phyloP scores from a whole-genome alignment of 1,140 invertebrate genomes.

The Himalopsyche phryganea region DNA sequence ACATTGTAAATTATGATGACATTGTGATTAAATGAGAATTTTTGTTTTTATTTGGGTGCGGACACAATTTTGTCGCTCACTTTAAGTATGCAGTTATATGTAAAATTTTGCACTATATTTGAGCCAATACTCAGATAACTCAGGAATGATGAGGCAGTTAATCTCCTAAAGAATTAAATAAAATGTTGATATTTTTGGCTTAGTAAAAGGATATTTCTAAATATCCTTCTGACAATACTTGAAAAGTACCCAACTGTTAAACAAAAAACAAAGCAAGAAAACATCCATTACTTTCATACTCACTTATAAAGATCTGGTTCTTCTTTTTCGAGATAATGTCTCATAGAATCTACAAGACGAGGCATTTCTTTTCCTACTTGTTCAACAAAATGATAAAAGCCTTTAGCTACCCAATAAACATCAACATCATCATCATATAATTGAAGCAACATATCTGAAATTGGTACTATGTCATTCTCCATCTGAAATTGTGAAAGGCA shows the following conservation, averaged over 20 bases:
- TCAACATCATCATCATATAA: conserved; percentile 70
- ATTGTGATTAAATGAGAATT: no score
- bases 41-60: no score
- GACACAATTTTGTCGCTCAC: no score
- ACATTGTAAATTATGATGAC: no score
- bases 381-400: conserved; percentile 64
- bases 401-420: conserved; percentile 74
- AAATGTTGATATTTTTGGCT: no score
- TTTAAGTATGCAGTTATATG: no score
- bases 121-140: no score
- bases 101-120: no score
- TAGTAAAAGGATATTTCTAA: no score
- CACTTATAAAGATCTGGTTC: conserved; percentile 64
- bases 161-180: background rate
- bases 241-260: no score
- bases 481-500: conserved; percentile 41
- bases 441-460: conserved; percentile 66
- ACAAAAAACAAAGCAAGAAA: background rate
- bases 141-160: background rate
- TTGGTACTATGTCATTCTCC: conserved; percentile 58
- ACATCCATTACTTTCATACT: conserved; percentile 7
- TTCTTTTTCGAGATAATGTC: conserved; percentile 66
- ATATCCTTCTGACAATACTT: no score
- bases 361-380: conserved; percentile 62
- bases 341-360: conserved; percentile 63